phyloP scores from a whole-genome alignment of 1,140 invertebrate species.

The Ericerus pela region DNA sequence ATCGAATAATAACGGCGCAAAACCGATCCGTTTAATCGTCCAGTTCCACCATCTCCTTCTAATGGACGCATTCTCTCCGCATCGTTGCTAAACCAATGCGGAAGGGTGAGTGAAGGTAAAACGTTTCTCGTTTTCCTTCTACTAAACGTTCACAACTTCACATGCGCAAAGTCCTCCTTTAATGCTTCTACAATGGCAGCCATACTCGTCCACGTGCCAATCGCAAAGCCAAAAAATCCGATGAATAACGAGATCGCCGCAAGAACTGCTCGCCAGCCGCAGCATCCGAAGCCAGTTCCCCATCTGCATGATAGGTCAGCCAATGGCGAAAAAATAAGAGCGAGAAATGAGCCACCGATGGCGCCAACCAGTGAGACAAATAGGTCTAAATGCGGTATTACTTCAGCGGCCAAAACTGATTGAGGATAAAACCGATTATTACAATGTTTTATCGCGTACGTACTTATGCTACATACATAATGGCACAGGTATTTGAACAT shows the following conservation, averaged over 20 bases:
- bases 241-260: background rate
- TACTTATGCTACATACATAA: no score
- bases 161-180: background rate
- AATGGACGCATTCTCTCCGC: no score
- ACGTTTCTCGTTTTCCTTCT: no score
- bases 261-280: background rate
- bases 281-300: background rate
- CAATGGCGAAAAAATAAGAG: slow-evolving; percentile 73
- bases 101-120: no score
- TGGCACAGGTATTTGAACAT: background rate
- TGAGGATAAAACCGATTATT: background rate
- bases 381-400: slow-evolving; percentile 65
- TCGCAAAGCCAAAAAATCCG: slow-evolving; percentile 3
- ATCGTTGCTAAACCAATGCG: no score
- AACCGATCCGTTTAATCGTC: no score
- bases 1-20: no score
- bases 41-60: no score
- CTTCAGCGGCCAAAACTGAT: slow-evolving; percentile 59
- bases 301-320: slow-evolving; percentile 45
- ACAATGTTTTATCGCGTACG: no score
- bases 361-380: slow-evolving; percentile 85
- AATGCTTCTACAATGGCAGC: slow-evolving; percentile 2
- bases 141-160: no score
- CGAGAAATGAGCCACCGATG: slow-evolving; percentile 67
- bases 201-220: slow-evolving; percentile 10